Evolutionary conservation across 1,140 invertebrate species (phyloP).

Genomic region (Antheraea mylitta): DNA sequence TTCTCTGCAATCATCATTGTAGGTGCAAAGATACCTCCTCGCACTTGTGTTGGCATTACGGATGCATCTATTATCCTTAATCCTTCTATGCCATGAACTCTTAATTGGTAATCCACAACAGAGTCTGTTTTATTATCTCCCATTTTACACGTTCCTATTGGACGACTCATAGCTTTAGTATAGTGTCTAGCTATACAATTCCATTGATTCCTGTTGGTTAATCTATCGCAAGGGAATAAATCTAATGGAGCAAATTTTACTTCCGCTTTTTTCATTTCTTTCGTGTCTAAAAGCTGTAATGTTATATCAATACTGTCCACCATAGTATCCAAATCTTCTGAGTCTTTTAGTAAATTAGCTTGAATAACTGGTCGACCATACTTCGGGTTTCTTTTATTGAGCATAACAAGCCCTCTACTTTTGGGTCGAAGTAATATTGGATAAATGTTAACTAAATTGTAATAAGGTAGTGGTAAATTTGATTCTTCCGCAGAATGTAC

Average conservation of each 20-base stretch:
- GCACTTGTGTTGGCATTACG: conserved; percentile 73
- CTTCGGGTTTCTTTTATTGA: conserved; percentile 90
- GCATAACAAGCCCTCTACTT: conserved; percentile 87
- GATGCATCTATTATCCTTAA: conserved; percentile 77
- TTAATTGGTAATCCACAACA: conserved; percentile 78
- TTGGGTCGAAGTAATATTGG: conserved; percentile 91
- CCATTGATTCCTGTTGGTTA: conserved; percentile 78
- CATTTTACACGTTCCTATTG: conserved; percentile 81
- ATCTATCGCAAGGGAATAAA: conserved; percentile 66
- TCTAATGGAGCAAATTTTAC: conserved; percentile 69
- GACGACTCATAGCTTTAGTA: conserved; percentile 81
- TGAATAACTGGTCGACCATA: conserved; percentile 93
- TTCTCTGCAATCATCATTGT: conserved; percentile 80
- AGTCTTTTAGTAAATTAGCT: conserved; percentile 93
- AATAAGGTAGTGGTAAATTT: conserved; percentile 62
- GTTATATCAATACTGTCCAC: conserved; percentile 91
- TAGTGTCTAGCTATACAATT: conserved; percentile 84
- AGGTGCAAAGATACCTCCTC: conserved; percentile 74
- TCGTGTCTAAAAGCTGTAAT: conserved; percentile 64
- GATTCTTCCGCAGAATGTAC: conserved; percentile 62
- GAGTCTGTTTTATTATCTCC: conserved; percentile 74
- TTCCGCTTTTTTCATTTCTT: conserved; percentile 63
- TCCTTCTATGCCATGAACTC: conserved; percentile 69
- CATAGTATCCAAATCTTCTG: conserved; percentile 87
- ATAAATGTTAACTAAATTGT: conserved; percentile 80